Percentiles rank a stretch among this genome's conserved stretches.
phyloP scores from a whole-genome alignment of 35 echinoderm and acorn worm species.

The Lytechinus pictus region DNA sequence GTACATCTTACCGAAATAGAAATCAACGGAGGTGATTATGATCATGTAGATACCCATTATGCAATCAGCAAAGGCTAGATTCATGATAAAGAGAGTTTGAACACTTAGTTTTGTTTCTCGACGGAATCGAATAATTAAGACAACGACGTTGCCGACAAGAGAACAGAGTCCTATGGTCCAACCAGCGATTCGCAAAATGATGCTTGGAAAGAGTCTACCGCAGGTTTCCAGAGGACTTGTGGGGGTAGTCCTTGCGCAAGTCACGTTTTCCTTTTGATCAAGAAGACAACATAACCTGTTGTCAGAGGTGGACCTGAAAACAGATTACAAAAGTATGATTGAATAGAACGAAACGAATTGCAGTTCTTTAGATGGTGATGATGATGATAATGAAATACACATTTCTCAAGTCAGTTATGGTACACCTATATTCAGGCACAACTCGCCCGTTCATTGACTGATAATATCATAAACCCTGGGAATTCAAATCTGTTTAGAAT shows the following conservation, averaged over 20 bases:
- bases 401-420: no score
- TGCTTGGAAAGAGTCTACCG: neutral
- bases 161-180: neutral
- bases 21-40: constrained; percentile 66
- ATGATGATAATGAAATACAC: no score
- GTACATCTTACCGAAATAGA: constrained; percentile 63
- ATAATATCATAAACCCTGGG: no score
- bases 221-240: neutral
- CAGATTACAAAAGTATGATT: neutral
- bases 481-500: no score
- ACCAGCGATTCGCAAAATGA: neutral
- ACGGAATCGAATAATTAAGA: constrained; percentile 38
- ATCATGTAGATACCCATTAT: constrained; percentile 86
- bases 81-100: constrained; percentile 68
- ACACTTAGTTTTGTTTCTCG: constrained; percentile 1
- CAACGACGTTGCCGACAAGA: neutral
- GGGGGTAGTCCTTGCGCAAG: neutral
- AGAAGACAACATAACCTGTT: neutral
- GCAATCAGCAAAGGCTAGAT: constrained; percentile 74
- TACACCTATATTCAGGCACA: no score
- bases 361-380: neutral
- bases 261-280: neutral
- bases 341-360: neutral
- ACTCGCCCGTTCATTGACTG: no score
- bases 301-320: constrained; percentile 22